phyloP scores from a whole-genome alignment of 2,797 vertebrate species.

The Bovichtus variegatus region DNA sequence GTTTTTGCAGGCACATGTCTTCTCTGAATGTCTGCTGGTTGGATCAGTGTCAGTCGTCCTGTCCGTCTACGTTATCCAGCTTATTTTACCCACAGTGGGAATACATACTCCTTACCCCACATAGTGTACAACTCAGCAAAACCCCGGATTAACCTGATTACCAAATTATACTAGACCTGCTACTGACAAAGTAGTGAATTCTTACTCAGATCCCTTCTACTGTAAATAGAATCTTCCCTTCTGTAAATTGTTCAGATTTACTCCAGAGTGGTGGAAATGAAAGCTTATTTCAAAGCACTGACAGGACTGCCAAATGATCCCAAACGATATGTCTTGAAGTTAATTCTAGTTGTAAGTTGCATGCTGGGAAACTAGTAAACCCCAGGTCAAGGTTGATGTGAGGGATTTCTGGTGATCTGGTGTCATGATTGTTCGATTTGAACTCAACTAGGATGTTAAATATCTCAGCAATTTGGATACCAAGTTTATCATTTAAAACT shows the following conservation, averaged over 20 bases:
- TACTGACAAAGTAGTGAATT: not conserved
- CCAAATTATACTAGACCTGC: not conserved
- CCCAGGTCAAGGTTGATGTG: not conserved
- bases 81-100: constrained; percentile 25
- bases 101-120: not conserved
- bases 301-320: not conserved
- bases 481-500: not conserved
- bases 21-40: constrained; percentile 31
- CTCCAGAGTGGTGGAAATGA: constrained; percentile 26
- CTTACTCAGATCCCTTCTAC: not conserved
- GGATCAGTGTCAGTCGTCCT: constrained; percentile 30
- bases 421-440: not conserved
- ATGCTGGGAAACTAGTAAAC: not conserved
- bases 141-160: constrained; percentile 17
- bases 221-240: not conserved
- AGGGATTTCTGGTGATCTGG: not conserved
- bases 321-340: constrained; percentile 11
- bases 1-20: constrained; percentile 59
- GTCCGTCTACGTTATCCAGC: constrained; percentile 25
- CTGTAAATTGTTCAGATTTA: constrained; percentile 50
- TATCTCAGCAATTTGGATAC: not conserved
- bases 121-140: not conserved
- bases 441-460: not conserved
- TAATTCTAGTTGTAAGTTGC: not conserved
- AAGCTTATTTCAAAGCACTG: not conserved